Evolutionary conservation across 2,113 vertebrate genomes (phyloP).

Genomic region (Alces alces): DNA sequence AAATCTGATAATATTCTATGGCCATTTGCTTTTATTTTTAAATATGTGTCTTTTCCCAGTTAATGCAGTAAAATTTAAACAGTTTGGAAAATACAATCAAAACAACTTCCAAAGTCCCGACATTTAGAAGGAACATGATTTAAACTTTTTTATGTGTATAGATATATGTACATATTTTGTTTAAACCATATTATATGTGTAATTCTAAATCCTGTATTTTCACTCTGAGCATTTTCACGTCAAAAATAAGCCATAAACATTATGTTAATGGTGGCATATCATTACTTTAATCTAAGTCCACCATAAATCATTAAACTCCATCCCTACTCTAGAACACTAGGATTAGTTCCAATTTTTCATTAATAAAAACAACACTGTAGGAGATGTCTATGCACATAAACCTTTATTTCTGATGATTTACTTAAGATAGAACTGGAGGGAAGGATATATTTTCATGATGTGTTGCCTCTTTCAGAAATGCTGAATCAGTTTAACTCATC

Average conservation of each 20-base stretch:
- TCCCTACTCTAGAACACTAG: neutral
- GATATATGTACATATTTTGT: neutral
- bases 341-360: neutral
- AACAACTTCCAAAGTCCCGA: neutral
- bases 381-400: neutral
- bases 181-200: neutral
- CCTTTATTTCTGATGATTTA: neutral
- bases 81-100: neutral
- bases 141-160: neutral
- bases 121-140: neutral
- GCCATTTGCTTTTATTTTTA: neutral
- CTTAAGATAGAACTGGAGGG: neutral
- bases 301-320: neutral
- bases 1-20: rapidly evolving
- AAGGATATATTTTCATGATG: neutral
- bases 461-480: neutral
- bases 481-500: too few relatives aligned
- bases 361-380: neutral
- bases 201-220: neutral
- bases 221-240: neutral
- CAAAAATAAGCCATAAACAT: neutral
- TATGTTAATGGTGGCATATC: neutral
- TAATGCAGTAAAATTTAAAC: neutral
- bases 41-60: neutral
- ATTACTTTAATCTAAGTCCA: neutral